Conservation (phyloP, 2,888 invertebrate species). For the Tinea trinotella region DNA sequence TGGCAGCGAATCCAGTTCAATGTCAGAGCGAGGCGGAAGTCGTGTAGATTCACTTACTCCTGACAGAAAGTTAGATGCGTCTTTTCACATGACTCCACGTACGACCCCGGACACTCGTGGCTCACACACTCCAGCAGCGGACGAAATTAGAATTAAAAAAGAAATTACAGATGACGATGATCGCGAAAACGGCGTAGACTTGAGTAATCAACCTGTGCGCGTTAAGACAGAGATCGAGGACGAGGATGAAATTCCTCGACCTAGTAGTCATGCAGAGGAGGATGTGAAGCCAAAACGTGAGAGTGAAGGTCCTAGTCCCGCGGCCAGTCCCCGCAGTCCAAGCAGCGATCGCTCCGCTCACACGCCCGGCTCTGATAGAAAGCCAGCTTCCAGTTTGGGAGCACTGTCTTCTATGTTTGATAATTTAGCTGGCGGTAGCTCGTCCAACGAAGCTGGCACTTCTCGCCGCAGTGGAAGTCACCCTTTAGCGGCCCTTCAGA, state of each 20-base stretch:
- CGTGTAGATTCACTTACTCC: slow-evolving; percentile 87
- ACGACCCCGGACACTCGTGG: slow-evolving; percentile 79
- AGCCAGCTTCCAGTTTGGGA: slow-evolving; percentile 79
- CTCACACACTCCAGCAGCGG: slow-evolving; percentile 73
- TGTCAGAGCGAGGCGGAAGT: slow-evolving; percentile 86
- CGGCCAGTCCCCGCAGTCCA: slow-evolving; percentile 80
- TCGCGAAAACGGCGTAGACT: slow-evolving; percentile 60
- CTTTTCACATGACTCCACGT: slow-evolving; percentile 76
- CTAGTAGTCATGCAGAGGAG: slow-evolving; percentile 46
- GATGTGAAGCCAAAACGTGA: slow-evolving; percentile 63
- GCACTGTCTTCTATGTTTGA: slow-evolving; percentile 94
- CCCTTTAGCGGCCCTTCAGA: slow-evolving; percentile 94
- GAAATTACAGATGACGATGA: slow-evolving; percentile 68
- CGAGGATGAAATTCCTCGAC: slow-evolving; percentile 68
- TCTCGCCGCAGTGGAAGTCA: slow-evolving; percentile 84
- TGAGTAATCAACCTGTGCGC: slow-evolving; percentile 60
- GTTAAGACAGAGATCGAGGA: slow-evolving; percentile 78
- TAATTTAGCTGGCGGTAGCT: slow-evolving; percentile 77
- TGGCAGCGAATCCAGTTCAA: slow-evolving; percentile 90
- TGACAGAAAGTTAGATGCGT: slow-evolving; percentile 79
- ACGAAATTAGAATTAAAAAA: slow-evolving; percentile 72
- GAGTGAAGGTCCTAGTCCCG: slow-evolving; percentile 67
- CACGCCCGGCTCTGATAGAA: slow-evolving; percentile 79
- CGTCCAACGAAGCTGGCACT: slow-evolving; percentile 62
- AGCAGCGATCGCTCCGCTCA: slow-evolving; percentile 82